phyloP scores from a whole-genome alignment of 2,888 invertebrate genomes.

The Pyrochroa serraticornis region DNA sequence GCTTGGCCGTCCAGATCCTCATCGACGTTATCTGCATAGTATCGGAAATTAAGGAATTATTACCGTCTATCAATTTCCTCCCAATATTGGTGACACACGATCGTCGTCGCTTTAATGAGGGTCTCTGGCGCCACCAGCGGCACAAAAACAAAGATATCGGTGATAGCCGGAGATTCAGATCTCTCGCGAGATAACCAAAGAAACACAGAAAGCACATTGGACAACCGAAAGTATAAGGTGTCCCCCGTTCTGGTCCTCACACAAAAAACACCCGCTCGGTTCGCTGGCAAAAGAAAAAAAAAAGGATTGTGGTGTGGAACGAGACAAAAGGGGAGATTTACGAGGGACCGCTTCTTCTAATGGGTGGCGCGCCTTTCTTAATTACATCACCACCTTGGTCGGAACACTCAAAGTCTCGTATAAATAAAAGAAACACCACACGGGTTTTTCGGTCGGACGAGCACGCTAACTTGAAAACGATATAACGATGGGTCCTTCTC shows the following conservation, averaged over 20 bases:
- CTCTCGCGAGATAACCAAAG: conserved; percentile 54
- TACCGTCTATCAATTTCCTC: conserved; percentile 38
- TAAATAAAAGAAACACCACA: conserved; percentile 56
- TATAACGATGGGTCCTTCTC: conserved; percentile 38
- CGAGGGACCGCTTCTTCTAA: conserved; percentile 55
- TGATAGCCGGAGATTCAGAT: conserved; percentile 57
- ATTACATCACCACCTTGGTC: conserved; percentile 58
- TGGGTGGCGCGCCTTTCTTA: conserved; percentile 58
- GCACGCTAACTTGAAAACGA: conserved; percentile 35
- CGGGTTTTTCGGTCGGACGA: conserved; percentile 44
- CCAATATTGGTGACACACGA: conserved; percentile 39
- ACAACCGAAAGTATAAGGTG: conserved; percentile 51
- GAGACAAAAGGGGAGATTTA: conserved; percentile 56
- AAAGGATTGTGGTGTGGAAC: conserved; percentile 48
- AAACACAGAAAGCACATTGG: conserved; percentile 56
- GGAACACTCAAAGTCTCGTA: conserved; percentile 56
- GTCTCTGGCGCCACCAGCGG: conserved; percentile 57
- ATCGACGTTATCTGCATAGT: neutral
- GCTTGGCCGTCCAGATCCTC: too few species aligned
- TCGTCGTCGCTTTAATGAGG: conserved; percentile 51
- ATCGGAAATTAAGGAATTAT: conserved; percentile 15
- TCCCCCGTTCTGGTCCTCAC: conserved; percentile 34
- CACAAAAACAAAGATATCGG: conserved; percentile 54
- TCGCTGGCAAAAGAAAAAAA: conserved; percentile 40
- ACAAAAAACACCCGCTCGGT: conserved; percentile 39